Evolutionary conservation across 2,888 invertebrate species (phyloP).

Genomic region (Byasa hedistus): DNA sequence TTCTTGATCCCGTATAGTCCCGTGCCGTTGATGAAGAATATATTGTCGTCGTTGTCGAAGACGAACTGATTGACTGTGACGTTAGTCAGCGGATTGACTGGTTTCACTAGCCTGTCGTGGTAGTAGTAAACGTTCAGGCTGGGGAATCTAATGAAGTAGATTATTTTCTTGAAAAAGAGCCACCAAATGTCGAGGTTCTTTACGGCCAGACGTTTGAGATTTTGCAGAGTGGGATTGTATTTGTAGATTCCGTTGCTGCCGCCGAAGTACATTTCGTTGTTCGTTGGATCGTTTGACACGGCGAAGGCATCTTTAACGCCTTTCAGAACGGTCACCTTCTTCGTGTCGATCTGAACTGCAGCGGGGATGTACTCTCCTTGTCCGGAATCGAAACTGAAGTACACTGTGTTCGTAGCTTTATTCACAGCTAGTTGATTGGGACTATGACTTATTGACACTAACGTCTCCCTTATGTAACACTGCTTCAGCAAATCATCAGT

Average conservation of each 20-base stretch:
- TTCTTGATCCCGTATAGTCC: constrained; percentile 57
- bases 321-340: constrained; percentile 55
- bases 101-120: constrained; percentile 45
- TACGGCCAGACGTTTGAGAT: constrained; percentile 49
- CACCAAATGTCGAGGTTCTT: constrained; percentile 66
- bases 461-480: constrained; percentile 58
- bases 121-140: constrained; percentile 57
- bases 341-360: constrained; percentile 50
- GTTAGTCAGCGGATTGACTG: constrained; percentile 42
- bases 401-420: constrained; percentile 52
- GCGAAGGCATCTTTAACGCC: constrained; percentile 70
- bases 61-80: constrained; percentile 60
- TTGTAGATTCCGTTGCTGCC: constrained; percentile 67
- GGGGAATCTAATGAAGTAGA: constrained; percentile 66
- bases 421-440: constrained; percentile 66
- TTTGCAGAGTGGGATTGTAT: constrained; percentile 47
- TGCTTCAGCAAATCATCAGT: constrained; percentile 46
- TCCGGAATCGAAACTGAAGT: constrained; percentile 66
- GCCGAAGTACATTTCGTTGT: constrained; percentile 59
- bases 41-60: constrained; percentile 53
- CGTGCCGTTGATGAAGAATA: constrained; percentile 60
- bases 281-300: constrained; percentile 47
- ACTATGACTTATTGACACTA: constrained; percentile 55
- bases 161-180: constrained; percentile 53
- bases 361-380: constrained; percentile 63